A percentile compares a stretch with the other conserved stretches of the same genome.
Conservation (phyloP, 1,140 invertebrate species). For the Onthophagus taurus region DNA sequence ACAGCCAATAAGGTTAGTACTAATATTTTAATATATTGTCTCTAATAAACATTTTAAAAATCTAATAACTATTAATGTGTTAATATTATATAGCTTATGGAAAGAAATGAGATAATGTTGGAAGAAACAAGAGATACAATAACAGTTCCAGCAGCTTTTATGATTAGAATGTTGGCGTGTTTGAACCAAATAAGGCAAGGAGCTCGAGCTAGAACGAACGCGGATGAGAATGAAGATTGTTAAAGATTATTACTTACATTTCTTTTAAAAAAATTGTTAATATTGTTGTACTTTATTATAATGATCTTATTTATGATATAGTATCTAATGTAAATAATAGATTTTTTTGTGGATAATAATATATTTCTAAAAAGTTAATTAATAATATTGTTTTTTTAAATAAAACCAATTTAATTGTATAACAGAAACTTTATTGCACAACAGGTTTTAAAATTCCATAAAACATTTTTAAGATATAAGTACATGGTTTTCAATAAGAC, state of each 20-base stretch:
- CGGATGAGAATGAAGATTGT: conserved; percentile 6
- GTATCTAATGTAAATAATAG: too few species aligned
- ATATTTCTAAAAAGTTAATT: conserved; percentile 6
- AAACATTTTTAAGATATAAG: too few species aligned
- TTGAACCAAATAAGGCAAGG: conserved; percentile 63
- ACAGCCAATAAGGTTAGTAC: conserved; percentile 59
- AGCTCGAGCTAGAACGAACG: conserved; percentile 24
- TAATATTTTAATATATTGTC: conserved; percentile 4
- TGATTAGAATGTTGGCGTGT: conserved; percentile 77
- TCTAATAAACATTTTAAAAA: conserved; percentile 8
- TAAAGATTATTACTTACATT: background rate
- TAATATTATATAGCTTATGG: conserved; percentile 53
- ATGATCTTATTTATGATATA: too few species aligned
- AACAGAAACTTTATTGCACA: too few species aligned
- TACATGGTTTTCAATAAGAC: too few species aligned
- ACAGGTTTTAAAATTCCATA: too few species aligned
- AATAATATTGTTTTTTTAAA: conserved; percentile 9
- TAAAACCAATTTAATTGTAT: too few species aligned
- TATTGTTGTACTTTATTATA: too few species aligned
- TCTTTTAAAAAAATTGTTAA: background rate
- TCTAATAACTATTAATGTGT: conserved; percentile 7
- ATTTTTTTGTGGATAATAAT: too few species aligned
- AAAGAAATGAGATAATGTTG: conserved; percentile 76
- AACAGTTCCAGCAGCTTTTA: conserved; percentile 79
- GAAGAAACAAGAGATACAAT: conserved; percentile 85